These are phyloP conservation scores for Isoperla grammatica DNA, from an alignment of 2,888 invertebrate species.

Conservation along the genomic window DNA sequence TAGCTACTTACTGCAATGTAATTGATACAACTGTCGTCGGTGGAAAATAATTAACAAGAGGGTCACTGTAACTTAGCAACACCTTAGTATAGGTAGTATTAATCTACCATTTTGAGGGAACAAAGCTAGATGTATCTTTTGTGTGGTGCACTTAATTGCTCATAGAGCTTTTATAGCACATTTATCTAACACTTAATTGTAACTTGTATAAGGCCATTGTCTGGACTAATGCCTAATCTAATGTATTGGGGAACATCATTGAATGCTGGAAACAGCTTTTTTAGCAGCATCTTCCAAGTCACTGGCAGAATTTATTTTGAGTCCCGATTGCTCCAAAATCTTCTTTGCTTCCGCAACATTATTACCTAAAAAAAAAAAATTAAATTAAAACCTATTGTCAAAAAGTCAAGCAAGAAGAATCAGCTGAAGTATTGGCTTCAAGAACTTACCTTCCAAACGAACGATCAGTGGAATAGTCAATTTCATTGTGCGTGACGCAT, in stretches of 20 bases:
- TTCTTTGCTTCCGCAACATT: conserved; percentile 80
- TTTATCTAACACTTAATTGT: too few species aligned
- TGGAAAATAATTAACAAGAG: too few species aligned
- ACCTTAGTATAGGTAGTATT: too few species aligned
- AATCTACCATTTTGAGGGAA: too few species aligned
- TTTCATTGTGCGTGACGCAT: conserved; percentile 73
- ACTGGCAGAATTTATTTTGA: conserved; percentile 74
- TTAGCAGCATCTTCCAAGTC: conserved; percentile 91
- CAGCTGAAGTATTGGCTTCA: background rate
- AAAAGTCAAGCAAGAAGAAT: background rate
- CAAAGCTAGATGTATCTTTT: too few species aligned
- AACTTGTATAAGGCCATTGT: too few species aligned
- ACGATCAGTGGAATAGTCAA: conserved; percentile 87
- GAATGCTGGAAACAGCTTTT: conserved; percentile 61
- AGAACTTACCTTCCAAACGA: conserved; percentile 74
- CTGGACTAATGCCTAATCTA: too few species aligned
- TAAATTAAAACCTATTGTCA: background rate
- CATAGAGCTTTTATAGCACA: too few species aligned
- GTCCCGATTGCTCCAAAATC: conserved; percentile 74
- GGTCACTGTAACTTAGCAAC: too few species aligned
- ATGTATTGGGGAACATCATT: background rate
- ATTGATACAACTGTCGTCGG: too few species aligned
- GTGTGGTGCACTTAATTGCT: too few species aligned
- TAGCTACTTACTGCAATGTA: too few species aligned
- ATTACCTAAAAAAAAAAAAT: conserved; percentile 52